Evolutionary conservation across 2,113 vertebrate species (phyloP), one percentile per base, ranked within the genome.

Genomic region (Coregonus clupeaformis): DNA sequence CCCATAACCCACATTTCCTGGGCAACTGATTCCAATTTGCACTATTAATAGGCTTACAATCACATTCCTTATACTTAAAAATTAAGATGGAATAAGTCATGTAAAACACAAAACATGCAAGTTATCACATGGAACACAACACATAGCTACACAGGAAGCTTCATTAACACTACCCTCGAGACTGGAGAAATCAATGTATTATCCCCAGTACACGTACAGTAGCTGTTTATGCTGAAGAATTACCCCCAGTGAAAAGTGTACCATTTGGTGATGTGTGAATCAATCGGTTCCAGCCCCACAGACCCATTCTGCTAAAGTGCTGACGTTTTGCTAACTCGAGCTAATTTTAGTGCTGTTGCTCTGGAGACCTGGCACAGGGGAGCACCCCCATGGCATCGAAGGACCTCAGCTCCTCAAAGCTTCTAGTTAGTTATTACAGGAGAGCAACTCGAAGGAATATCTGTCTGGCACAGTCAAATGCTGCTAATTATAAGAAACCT

Each of bases 331-430:
- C 76, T 69, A 71, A 69, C 65, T 73, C 67, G 52, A 74, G 67
- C 74, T 76, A 74, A 82, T 80, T 72, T 81, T 81, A 76, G 74
- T 32, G 36, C 27, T 47, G 86, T 88, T 85, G 85, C 85, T 77
- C 47, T 13, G 87, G 85, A 76, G 77, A 88, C 57, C 22, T 49
- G 75, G 77, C 77, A 65, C 73, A 69, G 2, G 76, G 79, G 85
- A 88, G 14, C 55, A n/a, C 16, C 24, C 24, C 7, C 69, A 72
- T 72, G 69, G 77, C 66, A 73, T 76, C 65, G 72, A 70, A 73
- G 68, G 69, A 55, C 76, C 74, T 57, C 68, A 74, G 74, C 30
- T 12, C 59, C 77, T 42, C 60, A 32, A 42, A 72, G 72, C 78
- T 57, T 77, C 77, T 52, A 7, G 49, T 52, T 52, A 16, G 16